Conservation (phyloP, 2,113 vertebrate species). For the Bombycilla garrulus region DNA sequence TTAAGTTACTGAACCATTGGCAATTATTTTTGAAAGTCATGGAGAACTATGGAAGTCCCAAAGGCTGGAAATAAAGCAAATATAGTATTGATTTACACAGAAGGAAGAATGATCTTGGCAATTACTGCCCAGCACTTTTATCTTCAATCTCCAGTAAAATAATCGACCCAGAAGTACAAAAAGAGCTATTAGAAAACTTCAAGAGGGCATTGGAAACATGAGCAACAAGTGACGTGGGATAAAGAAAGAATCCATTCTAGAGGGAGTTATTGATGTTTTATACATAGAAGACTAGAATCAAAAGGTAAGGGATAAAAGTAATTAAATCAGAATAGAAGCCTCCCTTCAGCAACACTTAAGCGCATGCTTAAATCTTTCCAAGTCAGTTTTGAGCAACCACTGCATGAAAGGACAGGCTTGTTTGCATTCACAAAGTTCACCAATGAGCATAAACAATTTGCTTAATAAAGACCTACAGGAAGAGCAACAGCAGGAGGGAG, state of each 20-base stretch:
- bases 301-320: conserved; percentile 35
- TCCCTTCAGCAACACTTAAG: conserved; percentile 5
- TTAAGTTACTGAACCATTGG: conserved; percentile 53
- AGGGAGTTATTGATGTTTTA: conserved; percentile 25
- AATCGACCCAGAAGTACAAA: conserved; percentile 39
- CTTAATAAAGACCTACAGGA: neutral
- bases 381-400: neutral
- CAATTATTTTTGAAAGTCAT: conserved; percentile 64
- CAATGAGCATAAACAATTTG: neutral
- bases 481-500: neutral
- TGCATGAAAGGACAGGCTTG: neutral
- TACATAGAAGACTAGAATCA: conserved; percentile 19
- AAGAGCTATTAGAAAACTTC: conserved; percentile 48
- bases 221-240: conserved; percentile 26
- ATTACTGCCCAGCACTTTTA: conserved; percentile 55
- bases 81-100: conserved; percentile 60
- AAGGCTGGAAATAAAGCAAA: conserved; percentile 54
- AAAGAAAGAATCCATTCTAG: conserved; percentile 30
- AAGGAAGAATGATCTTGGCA: conserved; percentile 53
- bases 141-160: conserved; percentile 57
- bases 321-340: neutral
- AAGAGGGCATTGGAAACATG: conserved; percentile 4
- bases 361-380: neutral
- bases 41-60: conserved; percentile 47
- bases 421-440: neutral